phyloP scores from a whole-genome alignment of 1,140 invertebrate species.

The Drosophila jambulina region DNA sequence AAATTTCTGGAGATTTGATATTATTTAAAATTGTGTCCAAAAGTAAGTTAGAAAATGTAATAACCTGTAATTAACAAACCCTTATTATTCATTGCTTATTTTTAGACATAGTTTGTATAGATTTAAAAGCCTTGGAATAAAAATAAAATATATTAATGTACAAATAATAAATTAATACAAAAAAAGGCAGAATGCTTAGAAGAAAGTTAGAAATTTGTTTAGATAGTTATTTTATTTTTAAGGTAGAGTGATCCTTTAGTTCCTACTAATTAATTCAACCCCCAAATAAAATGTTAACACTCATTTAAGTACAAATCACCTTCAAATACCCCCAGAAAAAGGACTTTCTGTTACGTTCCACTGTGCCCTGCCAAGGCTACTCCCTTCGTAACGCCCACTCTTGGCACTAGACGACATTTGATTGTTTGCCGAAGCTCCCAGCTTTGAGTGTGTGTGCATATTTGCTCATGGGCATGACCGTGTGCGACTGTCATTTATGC shows the following conservation, averaged over 20 bases:
- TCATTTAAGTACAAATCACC: background rate
- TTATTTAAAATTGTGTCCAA: background rate
- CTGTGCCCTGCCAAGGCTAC: background rate
- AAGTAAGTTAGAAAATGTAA: background rate
- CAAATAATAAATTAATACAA: background rate
- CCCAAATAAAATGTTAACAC: background rate
- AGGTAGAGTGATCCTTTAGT: background rate
- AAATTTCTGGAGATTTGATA: too few relatives aligned
- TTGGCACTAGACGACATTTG: slow-evolving; percentile 57
- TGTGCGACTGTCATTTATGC: slow-evolving; percentile 70
- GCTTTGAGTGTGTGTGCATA: slow-evolving; percentile 12
- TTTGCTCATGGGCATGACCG: slow-evolving; percentile 18
- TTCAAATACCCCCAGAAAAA: background rate
- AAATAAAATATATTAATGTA: background rate
- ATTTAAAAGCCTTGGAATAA: background rate
- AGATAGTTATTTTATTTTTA: background rate
- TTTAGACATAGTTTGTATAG: background rate
- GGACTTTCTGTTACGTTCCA: background rate
- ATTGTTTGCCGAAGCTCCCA: slow-evolving; percentile 49
- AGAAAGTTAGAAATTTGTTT: background rate
- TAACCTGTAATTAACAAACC: background rate
- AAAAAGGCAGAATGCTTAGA: background rate
- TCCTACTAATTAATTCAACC: background rate
- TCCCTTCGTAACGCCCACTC: slow-evolving; percentile 42
- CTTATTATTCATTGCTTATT: background rate